These are phyloP conservation scores for Lottia scabra DNA, from an alignment of 2,888 invertebrate genomes.

Conservation along the genomic window DNA sequence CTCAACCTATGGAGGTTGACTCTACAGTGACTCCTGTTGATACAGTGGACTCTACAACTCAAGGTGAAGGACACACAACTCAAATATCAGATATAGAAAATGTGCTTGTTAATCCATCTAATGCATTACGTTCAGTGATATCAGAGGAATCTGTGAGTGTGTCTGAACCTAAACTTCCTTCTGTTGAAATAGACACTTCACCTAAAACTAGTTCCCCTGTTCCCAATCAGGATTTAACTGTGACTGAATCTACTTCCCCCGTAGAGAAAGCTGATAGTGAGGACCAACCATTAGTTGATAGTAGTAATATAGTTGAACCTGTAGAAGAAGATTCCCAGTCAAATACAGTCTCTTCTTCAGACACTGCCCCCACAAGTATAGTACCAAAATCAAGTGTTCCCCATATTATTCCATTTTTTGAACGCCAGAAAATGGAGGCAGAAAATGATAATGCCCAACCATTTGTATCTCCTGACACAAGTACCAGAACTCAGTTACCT, in stretches of 20 bases:
- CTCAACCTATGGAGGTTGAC: neutral
- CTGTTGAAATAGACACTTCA: neutral
- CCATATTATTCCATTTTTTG: slow-evolving; percentile 1
- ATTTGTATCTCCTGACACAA: neutral
- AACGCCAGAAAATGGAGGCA: neutral
- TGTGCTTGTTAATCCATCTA: neutral
- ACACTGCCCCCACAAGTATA: neutral
- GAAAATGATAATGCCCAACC: neutral
- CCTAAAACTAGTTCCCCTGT: neutral
- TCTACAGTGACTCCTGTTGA: neutral
- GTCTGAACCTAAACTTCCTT: slow-evolving; percentile 7
- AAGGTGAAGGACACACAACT: neutral
- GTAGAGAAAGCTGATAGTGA: neutral
- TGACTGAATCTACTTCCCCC: neutral
- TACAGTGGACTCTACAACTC: neutral
- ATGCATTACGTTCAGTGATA: neutral
- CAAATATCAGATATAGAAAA: neutral
- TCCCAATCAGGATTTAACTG: neutral
- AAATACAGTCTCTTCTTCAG: neutral
- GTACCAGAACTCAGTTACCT: neutral
- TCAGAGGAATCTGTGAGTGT: slow-evolving; percentile 9
- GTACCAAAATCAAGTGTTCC: neutral
- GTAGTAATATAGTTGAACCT: neutral
- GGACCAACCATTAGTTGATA: neutral
- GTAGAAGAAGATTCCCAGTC: slow-evolving; percentile 6